These are phyloP conservation scores for Sebastes miniatus DNA, from an alignment of 2,797 vertebrate species.

Conservation along the genomic window DNA sequence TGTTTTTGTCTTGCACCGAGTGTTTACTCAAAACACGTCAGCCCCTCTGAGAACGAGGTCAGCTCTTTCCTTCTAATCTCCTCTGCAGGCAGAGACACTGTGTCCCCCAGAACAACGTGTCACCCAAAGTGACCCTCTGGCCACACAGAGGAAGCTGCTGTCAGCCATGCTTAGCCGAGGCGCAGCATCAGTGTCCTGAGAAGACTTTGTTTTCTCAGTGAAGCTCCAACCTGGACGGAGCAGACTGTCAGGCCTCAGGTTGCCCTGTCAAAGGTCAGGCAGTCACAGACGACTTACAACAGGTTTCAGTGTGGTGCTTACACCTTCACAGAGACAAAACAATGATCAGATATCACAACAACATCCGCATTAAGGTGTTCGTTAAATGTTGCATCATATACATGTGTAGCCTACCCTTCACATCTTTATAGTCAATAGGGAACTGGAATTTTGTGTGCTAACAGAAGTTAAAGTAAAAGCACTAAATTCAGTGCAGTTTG, in stretches of 20 bases:
- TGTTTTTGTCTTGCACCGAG: conserved; percentile 77
- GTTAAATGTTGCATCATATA: background rate
- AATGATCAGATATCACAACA: background rate
- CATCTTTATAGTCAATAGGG: background rate
- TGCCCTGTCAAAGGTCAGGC: conserved; percentile 30
- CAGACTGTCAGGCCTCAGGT: conserved; percentile 21
- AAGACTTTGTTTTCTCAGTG: conserved; percentile 35
- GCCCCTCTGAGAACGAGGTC: conserved; percentile 72
- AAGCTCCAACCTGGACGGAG: conserved; percentile 27
- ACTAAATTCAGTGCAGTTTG: too few relatives aligned
- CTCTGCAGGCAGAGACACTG: conserved; percentile 62
- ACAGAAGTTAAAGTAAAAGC: too few relatives aligned
- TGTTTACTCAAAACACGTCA: conserved; percentile 78
- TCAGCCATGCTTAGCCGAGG: conserved; percentile 58
- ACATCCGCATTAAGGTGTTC: background rate
- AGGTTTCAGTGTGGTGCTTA: conserved; percentile 1
- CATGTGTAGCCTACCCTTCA: background rate
- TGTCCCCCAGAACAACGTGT: conserved; percentile 63
- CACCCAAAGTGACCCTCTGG: conserved; percentile 73
- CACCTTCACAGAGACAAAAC: background rate
- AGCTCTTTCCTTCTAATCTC: conserved; percentile 65
- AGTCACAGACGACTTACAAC: background rate
- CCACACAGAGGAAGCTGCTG: conserved; percentile 64
- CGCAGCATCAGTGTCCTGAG: conserved; percentile 41
- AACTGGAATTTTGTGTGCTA: background rate